Conservation (phyloP, 2,797 vertebrate species). For the Anomalospiza imberbis region DNA sequence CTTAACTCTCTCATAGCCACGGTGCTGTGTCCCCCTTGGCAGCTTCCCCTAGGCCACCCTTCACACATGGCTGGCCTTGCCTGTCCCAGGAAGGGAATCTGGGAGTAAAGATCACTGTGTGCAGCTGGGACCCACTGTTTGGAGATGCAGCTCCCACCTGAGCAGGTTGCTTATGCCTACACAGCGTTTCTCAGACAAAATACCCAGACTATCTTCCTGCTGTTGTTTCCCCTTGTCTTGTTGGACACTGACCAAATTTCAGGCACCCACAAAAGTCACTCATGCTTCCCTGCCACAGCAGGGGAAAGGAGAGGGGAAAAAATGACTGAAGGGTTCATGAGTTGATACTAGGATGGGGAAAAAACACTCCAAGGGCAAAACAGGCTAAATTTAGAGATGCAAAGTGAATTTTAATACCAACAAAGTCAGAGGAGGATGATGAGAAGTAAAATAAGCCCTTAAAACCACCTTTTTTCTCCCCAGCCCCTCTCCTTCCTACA, state of each 20-base stretch:
- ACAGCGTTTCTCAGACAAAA: not conserved
- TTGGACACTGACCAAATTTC: not conserved
- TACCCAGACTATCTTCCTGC: not conserved
- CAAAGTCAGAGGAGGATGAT: not conserved
- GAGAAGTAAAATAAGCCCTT: not conserved
- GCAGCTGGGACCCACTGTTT: not conserved
- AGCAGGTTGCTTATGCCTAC: not conserved
- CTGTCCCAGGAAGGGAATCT: not conserved
- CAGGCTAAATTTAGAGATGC: not conserved
- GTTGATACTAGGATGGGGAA: fast-evolving
- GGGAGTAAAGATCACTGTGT: not conserved
- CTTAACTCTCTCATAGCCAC: not conserved
- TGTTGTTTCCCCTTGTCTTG: not conserved
- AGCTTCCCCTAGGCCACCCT: not conserved
- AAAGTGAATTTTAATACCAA: not conserved
- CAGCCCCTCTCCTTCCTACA: fast-evolving
- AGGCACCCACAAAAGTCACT: not conserved
- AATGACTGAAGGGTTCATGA: not conserved
- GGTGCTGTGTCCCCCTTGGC: not conserved
- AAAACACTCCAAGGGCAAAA: not conserved
- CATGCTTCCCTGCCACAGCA: not conserved
- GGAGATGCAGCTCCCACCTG: not conserved
- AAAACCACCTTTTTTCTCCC: not conserved
- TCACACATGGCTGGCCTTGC: not conserved
- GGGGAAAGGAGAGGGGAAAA: not conserved